These are phyloP conservation scores for Cyclina sinensis DNA, from an alignment of 1,140 invertebrate species.

Conservation along the genomic window DNA sequence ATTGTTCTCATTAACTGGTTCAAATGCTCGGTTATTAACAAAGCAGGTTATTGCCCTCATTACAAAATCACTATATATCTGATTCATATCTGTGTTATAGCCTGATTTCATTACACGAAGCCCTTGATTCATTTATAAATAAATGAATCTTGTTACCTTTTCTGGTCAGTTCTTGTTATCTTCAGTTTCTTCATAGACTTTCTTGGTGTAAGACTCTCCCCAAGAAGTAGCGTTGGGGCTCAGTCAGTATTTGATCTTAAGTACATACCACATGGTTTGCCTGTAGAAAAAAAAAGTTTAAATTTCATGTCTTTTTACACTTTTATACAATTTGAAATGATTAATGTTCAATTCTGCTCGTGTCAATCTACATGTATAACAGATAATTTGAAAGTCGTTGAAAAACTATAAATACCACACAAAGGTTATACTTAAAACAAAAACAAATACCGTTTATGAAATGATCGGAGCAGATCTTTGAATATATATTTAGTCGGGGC, in stretches of 20 bases:
- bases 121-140: background rate
- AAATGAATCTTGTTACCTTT: slow-evolving; percentile 48
- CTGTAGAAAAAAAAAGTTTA: slow-evolving; percentile 18
- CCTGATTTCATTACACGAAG: background rate
- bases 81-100: background rate
- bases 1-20: background rate
- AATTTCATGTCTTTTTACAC: background rate
- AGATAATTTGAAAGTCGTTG: too few relatives aligned
- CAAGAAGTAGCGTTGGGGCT: slow-evolving; percentile 40
- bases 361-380: too few relatives aligned
- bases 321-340: too few relatives aligned
- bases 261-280: slow-evolving; percentile 45
- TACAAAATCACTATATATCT: too few relatives aligned
- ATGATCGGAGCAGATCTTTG: slow-evolving; percentile 55
- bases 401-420: too few relatives aligned
- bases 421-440: background rate
- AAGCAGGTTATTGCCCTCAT: too few relatives aligned
- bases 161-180: background rate
- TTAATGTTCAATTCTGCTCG: too few relatives aligned
- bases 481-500: slow-evolving; percentile 24
- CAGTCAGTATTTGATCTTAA: slow-evolving; percentile 48
- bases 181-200: slow-evolving; percentile 35
- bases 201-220: slow-evolving; percentile 12
- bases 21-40: background rate
- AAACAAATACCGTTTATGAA: slow-evolving; percentile 45